A percentile compares a stretch with the other conserved stretches of the same genome.
These are phyloP conservation scores for Morelia viridis DNA, from an alignment of 2,797 vertebrate species.

Conservation along the genomic window DNA sequence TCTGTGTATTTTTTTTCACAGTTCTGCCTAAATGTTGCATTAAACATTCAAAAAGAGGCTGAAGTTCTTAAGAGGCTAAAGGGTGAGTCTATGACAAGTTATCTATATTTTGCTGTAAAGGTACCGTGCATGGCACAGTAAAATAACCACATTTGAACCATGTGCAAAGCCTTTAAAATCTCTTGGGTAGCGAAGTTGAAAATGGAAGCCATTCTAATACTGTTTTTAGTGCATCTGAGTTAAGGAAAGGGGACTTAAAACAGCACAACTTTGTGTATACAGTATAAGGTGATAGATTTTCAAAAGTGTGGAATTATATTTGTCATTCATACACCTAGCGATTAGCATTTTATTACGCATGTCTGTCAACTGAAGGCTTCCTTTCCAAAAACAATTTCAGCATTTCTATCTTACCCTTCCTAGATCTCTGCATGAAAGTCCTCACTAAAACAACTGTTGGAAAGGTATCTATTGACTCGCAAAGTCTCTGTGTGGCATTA, in stretches of 20 bases:
- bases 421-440: not conserved
- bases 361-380: not conserved
- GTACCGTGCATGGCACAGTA: not conserved
- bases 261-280: not conserved
- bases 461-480: not conserved
- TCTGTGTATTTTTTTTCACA: conserved; percentile 40
- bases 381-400: not conserved
- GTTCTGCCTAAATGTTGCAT: conserved; percentile 60
- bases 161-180: not conserved
- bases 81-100: conserved; percentile 54
- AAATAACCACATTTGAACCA: not conserved
- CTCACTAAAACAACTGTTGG: not conserved
- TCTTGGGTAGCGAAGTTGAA: not conserved
- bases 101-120: not conserved
- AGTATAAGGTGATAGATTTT: not conserved
- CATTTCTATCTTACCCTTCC: not conserved
- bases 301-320: not conserved
- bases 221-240: not conserved
- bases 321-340: not conserved
- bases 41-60: conserved; percentile 57
- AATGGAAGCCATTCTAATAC: not conserved
- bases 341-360: not conserved
- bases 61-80: conserved; percentile 60
- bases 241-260: not conserved
- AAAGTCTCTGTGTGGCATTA: not conserved